These are phyloP conservation scores for Cataglyphis hispanica DNA, from an alignment of 1,140 invertebrate genomes.

Conservation along the genomic window DNA sequence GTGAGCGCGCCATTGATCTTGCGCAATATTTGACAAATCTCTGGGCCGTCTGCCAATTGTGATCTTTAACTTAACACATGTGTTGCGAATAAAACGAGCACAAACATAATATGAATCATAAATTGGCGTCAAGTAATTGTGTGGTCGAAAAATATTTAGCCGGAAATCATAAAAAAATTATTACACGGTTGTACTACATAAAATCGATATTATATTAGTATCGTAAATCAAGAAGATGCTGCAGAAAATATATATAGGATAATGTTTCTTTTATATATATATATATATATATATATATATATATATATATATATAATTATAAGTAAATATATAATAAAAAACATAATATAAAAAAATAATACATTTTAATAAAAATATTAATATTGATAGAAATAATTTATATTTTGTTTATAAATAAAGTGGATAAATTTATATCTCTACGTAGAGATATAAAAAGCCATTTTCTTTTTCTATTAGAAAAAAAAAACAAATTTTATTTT, in stretches of 20 bases:
- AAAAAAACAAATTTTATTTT: no score
- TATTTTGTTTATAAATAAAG: background rate
- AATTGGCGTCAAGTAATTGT: conserved; percentile 36
- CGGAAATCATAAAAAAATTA: conserved; percentile 30
- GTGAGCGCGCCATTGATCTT: conserved; percentile 31
- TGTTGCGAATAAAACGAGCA: conserved; percentile 32
- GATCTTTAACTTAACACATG: conserved; percentile 20
- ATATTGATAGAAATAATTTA: background rate
- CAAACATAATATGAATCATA: conserved; percentile 41
- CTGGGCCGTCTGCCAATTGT: conserved; percentile 54
- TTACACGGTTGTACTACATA: background rate
- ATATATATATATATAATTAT: no score
- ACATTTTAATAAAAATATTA: background rate
- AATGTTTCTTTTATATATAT: no score
- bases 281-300: no score
- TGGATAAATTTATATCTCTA: no score
- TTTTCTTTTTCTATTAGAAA: no score
- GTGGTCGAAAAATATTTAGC: conserved; percentile 14
- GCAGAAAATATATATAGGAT: background rate
- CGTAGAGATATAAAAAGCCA: no score
- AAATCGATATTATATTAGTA: background rate
- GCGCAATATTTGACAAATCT: conserved; percentile 54
- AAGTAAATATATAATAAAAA: no score
- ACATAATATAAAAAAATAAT: background rate
- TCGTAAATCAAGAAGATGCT: background rate